A percentile compares a stretch with the other conserved stretches of the same genome.
These are phyloP conservation scores for Hymenochirus boettgeri DNA, from an alignment of 2,113 vertebrate species.

Conservation along the genomic window DNA sequence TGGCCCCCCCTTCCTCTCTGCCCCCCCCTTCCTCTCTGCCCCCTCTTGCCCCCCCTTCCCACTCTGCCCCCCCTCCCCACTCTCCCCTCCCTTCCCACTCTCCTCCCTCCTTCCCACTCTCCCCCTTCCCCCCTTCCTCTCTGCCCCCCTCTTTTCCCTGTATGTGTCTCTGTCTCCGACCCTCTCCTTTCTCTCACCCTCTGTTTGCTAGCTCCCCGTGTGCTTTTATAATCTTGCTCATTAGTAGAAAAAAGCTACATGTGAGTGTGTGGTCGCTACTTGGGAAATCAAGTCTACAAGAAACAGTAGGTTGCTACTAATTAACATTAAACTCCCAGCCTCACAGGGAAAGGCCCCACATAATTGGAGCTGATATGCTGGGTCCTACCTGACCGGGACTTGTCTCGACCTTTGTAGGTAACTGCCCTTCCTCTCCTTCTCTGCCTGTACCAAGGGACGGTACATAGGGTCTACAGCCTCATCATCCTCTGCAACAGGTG, in stretches of 20 bases:
- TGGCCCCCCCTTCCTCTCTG: too few species aligned
- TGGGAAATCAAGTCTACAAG: constrained; percentile 37
- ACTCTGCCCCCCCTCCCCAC: too few species aligned
- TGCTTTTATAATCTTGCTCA: constrained; percentile 27
- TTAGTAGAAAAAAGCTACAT: constrained; percentile 43
- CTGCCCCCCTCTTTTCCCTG: too few species aligned
- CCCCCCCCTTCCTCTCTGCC: too few species aligned
- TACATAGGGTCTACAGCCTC: not conserved
- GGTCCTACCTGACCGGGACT: not conserved
- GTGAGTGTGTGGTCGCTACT: constrained; percentile 25
- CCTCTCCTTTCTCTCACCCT: too few species aligned
- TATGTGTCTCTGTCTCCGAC: too few species aligned
- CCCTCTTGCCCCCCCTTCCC: too few species aligned
- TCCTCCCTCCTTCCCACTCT: too few species aligned
- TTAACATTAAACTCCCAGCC: constrained; percentile 7
- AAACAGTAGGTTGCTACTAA: constrained; percentile 37
- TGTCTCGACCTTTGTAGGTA: not conserved
- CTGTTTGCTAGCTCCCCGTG: not conserved
- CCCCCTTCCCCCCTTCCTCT: too few species aligned
- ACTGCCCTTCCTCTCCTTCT: not conserved
- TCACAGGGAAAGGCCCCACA: not conserved
- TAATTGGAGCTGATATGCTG: not conserved
- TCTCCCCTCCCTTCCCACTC: too few species aligned
- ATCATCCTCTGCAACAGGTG: constrained; percentile 29
- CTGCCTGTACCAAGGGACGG: too few species aligned